Evolutionary conservation across 2,888 invertebrate species (phyloP).

Genomic region (Isotomurus palustris): DNA sequence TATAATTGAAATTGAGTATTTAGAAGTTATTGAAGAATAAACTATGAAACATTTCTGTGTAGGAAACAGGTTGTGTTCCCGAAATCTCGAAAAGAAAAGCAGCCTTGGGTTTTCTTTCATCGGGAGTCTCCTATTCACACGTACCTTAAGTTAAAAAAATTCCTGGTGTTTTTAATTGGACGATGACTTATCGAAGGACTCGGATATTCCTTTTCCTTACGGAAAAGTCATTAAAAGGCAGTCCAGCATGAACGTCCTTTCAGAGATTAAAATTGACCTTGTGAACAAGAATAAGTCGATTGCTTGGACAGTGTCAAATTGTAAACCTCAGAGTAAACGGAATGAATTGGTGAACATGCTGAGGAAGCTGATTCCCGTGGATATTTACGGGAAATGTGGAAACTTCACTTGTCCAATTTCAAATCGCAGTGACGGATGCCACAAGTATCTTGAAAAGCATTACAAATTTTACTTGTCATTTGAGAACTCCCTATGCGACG

Average conservation of each 20-base stretch:
- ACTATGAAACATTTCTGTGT: too few relatives aligned
- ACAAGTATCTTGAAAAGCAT: background rate
- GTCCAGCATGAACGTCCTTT: background rate
- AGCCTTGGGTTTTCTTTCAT: background rate
- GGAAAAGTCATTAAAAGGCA: background rate
- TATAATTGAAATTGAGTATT: too few relatives aligned
- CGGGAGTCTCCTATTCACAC: constrained; percentile 1
- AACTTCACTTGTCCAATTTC: too few relatives aligned
- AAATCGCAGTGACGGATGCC: background rate
- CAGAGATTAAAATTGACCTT: too few relatives aligned
- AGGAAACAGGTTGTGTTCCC: too few relatives aligned
- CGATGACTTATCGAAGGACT: background rate
- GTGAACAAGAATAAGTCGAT: background rate
- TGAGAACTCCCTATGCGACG: constrained; percentile 5
- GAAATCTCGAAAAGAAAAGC: too few relatives aligned
- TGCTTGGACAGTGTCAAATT: background rate
- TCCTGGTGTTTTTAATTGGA: constrained; percentile 7
- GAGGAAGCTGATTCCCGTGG: background rate
- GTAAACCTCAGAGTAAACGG: background rate
- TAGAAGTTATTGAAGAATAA: too few relatives aligned
- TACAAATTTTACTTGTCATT: constrained; percentile 3
- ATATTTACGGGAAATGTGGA: background rate
- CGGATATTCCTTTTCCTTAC: background rate
- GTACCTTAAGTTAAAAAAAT: too few relatives aligned
- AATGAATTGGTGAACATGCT: background rate